Conservation (phyloP, 2,113 vertebrate species). For the Columba janthina region DNA sequence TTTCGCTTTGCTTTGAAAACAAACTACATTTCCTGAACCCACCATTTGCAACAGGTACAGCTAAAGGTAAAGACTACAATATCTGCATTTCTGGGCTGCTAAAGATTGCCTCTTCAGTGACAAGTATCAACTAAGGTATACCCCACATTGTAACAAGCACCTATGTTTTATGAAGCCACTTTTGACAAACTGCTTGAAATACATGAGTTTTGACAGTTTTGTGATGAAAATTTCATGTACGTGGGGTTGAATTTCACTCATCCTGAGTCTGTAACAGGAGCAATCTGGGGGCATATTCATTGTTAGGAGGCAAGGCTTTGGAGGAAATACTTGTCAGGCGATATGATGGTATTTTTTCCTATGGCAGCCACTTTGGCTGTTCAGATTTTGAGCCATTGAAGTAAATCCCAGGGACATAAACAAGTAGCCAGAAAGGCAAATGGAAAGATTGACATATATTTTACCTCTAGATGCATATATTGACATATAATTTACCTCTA, state of each 20-base stretch:
- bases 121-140: neutral
- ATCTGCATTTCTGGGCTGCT: constrained; percentile 1
- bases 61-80: neutral
- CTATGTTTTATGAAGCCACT: neutral
- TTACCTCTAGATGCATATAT: neutral
- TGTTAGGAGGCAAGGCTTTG: neutral
- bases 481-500: neutral
- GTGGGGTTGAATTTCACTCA: neutral
- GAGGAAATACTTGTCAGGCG: neutral
- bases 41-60: neutral
- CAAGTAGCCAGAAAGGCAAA: neutral
- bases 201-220: neutral
- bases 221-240: neutral
- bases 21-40: neutral
- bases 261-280: neutral
- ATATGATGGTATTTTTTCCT: neutral
- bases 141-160: neutral
- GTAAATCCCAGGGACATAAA: neutral
- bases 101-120: neutral
- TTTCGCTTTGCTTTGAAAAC: constrained; percentile 22
- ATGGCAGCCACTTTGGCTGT: neutral
- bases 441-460: neutral
- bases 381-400: neutral
- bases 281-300: neutral
- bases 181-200: neutral